Conservation (phyloP, 2,797 vertebrate species). For the Hyperoplus immaculatus region DNA sequence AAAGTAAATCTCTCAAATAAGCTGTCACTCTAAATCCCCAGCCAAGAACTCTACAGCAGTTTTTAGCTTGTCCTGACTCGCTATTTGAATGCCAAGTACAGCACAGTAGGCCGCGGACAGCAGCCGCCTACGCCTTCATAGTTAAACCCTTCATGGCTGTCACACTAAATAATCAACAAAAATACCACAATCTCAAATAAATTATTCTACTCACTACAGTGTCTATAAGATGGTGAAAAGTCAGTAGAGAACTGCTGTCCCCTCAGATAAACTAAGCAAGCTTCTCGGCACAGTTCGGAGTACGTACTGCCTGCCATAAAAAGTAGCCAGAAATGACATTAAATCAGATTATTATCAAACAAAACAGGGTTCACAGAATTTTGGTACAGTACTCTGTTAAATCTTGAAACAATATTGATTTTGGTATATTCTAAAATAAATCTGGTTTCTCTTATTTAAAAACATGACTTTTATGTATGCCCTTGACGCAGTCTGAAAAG, state of each 20-base stretch:
- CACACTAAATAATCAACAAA: constrained; percentile 59
- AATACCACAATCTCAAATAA: constrained; percentile 48
- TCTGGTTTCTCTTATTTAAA: not conserved
- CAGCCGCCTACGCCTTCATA: constrained; percentile 46
- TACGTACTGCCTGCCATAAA: not conserved
- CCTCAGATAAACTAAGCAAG: constrained; percentile 8
- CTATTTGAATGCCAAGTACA: constrained; percentile 60
- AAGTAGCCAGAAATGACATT: constrained; percentile 12
- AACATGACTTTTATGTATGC: not conserved
- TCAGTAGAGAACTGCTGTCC: constrained; percentile 12
- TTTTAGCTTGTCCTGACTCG: constrained; percentile 52
- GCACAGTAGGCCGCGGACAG: constrained; percentile 47
- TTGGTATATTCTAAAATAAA: not conserved
- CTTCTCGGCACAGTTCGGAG: too few relatives aligned
- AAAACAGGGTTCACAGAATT: constrained; percentile 17
- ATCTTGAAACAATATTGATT: not conserved
- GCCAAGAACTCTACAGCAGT: constrained; percentile 57
- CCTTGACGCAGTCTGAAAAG: not conserved
- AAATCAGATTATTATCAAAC: constrained; percentile 14
- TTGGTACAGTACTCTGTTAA: not conserved
- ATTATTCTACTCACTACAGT: constrained; percentile 28
- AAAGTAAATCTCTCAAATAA: constrained; percentile 80
- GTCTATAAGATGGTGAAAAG: constrained; percentile 33
- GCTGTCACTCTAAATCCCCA: constrained; percentile 69
- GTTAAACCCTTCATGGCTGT: constrained; percentile 60